Base-by-base conservation (phyloP, 2,113 vertebrate genomes). In the Rhombomys opimus region DNA sequence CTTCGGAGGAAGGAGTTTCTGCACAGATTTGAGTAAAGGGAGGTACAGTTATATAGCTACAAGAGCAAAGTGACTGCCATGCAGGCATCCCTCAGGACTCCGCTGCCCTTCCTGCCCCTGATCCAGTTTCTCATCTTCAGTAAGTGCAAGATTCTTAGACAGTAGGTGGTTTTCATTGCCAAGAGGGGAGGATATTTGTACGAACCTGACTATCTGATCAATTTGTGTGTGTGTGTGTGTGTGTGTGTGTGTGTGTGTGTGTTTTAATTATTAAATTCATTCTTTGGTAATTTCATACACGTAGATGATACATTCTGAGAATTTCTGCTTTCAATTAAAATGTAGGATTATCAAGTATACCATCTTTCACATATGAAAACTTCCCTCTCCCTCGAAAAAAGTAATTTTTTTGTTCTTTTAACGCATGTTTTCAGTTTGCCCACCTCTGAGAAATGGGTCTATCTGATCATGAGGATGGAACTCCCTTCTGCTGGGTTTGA, bases 71-170 rank as follows among this genome's bases (percentile, higher is more conserved):
- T 32, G 89, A 82, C 63, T 35, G 46, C 46, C 81, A 68, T 0
- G 0, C 12, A n/a, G 54, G 35, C 94, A 89, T 92, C 91, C 95
- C 89, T 82, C 57, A 23, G 80, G 61, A 84, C 95, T 89, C 89
- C n/a, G 73, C 70, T 70, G 2, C 68, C 46, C 46, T 46, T 4
- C 50, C 30, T 94, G 88, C 23, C 46, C 90, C 75, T 98, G 96
- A 95, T 96, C 96, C 95, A 82, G 80, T 76, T 95, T 97, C 93
- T 96, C 97, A 95, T 63, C 95, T 91, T 97, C 80, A 85, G 94
- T 77, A 89, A 91, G 93, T 81, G 70, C 18, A 59, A 97, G 84
- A 76, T 88, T 93, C 97, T 93, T 94, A 90, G 87, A 63, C 93
- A 97, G 77, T 87, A 92, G 88, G 91, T 85, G 25, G 90, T 95